phyloP scores from a whole-genome alignment of 2,888 invertebrate genomes.

The Acanthosepion lycidas region DNA sequence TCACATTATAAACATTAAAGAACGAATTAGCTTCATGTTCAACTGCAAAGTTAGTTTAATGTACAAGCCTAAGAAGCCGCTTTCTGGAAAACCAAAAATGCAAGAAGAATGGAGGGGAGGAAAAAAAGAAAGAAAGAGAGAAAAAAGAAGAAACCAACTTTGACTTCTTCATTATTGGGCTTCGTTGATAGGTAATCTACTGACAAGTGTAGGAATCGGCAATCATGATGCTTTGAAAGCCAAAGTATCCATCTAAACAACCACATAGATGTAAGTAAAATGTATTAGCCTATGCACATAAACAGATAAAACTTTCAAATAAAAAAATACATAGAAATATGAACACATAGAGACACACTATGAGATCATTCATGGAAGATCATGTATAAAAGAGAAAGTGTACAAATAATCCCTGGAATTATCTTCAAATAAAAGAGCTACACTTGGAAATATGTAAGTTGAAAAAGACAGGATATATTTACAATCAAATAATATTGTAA shows the following conservation, averaged over 20 bases:
- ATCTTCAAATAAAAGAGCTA: no score
- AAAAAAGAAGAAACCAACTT: neutral
- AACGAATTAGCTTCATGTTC: slow-evolving; percentile 2
- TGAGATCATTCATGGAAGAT: no score
- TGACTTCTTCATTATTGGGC: neutral
- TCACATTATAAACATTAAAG: slow-evolving; percentile 33
- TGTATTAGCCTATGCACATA: neutral
- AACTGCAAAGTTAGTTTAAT: neutral
- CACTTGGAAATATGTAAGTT: no score
- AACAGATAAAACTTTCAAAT: neutral
- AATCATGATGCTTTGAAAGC: neutral
- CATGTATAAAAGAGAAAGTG: no score
- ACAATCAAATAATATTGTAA: no score
- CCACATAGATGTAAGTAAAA: neutral
- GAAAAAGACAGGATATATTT: no score
- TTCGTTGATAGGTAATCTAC: neutral
- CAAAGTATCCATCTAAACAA: neutral
- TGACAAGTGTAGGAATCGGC: neutral
- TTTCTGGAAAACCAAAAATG: neutral
- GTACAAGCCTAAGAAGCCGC: neutral
- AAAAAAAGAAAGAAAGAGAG: neutral
- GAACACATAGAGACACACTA: no score
- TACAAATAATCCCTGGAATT: no score
- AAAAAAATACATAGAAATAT: neutral
- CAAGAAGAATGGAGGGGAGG: neutral